Percentiles rank a stretch among this genome's conserved stretches.
Conservation (phyloP, 1,140 invertebrate species). For the Euglossa dilemma region DNA sequence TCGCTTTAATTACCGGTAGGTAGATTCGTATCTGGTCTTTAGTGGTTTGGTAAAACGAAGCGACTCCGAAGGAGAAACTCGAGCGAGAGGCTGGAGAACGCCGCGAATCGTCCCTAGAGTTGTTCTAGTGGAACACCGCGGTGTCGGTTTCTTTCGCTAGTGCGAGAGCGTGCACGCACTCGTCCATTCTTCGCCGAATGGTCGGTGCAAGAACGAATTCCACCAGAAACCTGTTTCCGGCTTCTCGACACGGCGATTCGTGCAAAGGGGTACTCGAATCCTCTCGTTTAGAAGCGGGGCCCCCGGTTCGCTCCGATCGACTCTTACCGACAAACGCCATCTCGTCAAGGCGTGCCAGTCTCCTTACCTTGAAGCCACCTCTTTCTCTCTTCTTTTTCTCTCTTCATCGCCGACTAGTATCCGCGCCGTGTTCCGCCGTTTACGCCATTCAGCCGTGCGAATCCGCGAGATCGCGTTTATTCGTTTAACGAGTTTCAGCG, state of each 20-base stretch:
- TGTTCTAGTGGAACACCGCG: not conserved
- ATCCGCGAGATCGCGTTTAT: not conserved
- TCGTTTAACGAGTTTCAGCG: conserved; percentile 3
- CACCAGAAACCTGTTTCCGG: conserved; percentile 59
- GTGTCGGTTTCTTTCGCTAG: conserved; percentile 1
- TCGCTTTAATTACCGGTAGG: not conserved
- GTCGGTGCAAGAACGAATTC: conserved; percentile 42
- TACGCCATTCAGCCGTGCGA: not conserved
- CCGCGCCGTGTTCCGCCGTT: not conserved
- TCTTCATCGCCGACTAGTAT: not conserved
- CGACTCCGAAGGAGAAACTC: not conserved
- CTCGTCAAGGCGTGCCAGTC: conserved; percentile 48
- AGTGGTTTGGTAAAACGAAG: not conserved
- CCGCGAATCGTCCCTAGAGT: too few species aligned
- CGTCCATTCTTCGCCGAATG: conserved; percentile 17
- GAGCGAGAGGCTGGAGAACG: not conserved
- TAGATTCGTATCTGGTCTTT: not conserved
- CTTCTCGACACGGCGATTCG: conserved; percentile 48
- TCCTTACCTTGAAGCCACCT: not conserved
- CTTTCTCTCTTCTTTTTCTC: not conserved
- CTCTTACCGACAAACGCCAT: conserved; percentile 51
- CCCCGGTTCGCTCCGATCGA: conserved; percentile 45
- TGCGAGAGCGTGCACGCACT: not conserved
- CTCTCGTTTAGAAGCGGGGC: conserved; percentile 22
- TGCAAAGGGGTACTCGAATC: conserved; percentile 24